Conservation (phyloP, 1,140 invertebrate species). For the Lanistes nyassanus region DNA sequence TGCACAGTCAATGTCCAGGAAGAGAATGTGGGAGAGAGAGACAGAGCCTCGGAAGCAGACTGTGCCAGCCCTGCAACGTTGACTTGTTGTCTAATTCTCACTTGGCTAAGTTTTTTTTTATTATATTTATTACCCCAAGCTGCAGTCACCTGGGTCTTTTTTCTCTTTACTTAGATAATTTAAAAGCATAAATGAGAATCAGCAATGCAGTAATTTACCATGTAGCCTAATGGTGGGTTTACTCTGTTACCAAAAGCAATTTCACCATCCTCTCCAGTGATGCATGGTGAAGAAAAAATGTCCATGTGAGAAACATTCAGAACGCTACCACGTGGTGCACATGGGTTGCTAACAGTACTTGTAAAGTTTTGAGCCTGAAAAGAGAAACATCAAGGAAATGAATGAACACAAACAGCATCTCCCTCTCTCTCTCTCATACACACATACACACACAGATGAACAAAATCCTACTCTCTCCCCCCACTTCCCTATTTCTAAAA, state of each 20-base stretch:
- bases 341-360: slow-evolving; percentile 51
- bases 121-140: too few species aligned
- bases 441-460: not conserved
- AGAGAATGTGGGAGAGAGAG: too few species aligned
- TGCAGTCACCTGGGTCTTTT: too few species aligned
- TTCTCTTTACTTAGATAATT: too few species aligned
- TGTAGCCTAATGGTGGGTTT: not conserved
- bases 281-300: slow-evolving; percentile 63
- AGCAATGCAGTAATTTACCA: too few species aligned
- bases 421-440: not conserved
- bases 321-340: slow-evolving; percentile 48
- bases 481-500: not conserved
- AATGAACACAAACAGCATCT: not conserved
- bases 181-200: too few species aligned
- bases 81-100: too few species aligned
- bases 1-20: too few species aligned
- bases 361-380: slow-evolving; percentile 45
- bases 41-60: too few species aligned
- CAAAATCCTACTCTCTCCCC: not conserved
- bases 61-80: too few species aligned
- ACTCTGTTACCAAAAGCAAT: slow-evolving; percentile 17
- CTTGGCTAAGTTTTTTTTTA: too few species aligned
- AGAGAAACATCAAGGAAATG: not conserved
- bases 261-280: slow-evolving; percentile 29
- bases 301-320: slow-evolving; percentile 36